A percentile compares a stretch with the other conserved stretches of the same genome.
Evolutionary conservation across 2,888 invertebrate species (phyloP).

Genomic region (Cabera pusaria): DNA sequence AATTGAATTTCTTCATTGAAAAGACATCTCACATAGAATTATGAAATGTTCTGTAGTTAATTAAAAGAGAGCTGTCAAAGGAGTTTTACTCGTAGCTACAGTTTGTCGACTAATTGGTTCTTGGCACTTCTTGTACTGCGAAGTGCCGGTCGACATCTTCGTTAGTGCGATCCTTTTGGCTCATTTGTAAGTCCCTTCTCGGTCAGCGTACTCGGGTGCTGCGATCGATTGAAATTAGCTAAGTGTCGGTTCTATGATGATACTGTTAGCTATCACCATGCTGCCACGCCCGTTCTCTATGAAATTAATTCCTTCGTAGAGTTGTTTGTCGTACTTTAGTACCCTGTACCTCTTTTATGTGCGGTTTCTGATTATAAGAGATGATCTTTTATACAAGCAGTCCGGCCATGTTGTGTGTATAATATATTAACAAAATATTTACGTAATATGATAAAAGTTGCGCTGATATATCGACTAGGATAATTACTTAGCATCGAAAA

Average conservation of each 20-base stretch:
- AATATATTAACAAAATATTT: too few relatives aligned
- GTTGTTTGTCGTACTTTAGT: too few relatives aligned
- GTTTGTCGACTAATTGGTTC: slow-evolving; percentile 20
- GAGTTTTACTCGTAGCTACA: slow-evolving; percentile 16
- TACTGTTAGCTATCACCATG: background rate
- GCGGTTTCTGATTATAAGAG: too few relatives aligned
- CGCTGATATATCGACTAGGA: too few relatives aligned
- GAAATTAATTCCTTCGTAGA: slow-evolving; percentile 6
- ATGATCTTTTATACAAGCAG: too few relatives aligned
- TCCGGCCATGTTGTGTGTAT: too few relatives aligned
- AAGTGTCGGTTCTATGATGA: slow-evolving; percentile 21
- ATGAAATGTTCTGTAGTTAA: slow-evolving; percentile 14
- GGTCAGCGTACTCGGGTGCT: slow-evolving; percentile 12
- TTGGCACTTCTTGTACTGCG: slow-evolving; percentile 23
- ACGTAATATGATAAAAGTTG: too few relatives aligned
- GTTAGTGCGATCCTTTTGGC: slow-evolving; percentile 23
- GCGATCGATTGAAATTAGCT: slow-evolving; percentile 30
- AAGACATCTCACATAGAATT: slow-evolving; percentile 13
- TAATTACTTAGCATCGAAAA: too few relatives aligned
- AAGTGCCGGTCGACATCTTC: slow-evolving; percentile 21
- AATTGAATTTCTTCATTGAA: slow-evolving; percentile 15
- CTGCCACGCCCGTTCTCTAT: slow-evolving; percentile 16
- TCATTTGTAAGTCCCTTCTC: slow-evolving; percentile 20
- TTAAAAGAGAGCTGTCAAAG: slow-evolving; percentile 22
- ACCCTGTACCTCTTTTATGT: too few relatives aligned